Evolutionary conservation across 2,888 invertebrate genomes (phyloP).

Genomic region (Xestia c-nigrum): DNA sequence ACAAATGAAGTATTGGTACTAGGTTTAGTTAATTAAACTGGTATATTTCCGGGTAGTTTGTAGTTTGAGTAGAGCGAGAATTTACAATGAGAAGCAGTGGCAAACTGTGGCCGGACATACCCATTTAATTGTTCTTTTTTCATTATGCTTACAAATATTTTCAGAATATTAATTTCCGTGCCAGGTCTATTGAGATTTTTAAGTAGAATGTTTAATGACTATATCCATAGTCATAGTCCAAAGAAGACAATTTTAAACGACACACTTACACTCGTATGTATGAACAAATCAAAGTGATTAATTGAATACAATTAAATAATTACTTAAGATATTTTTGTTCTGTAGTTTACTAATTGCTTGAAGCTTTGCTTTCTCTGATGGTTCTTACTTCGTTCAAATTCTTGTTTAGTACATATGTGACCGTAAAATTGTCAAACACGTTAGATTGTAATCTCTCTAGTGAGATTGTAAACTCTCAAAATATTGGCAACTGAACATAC

Average conservation of each 20-base stretch:
- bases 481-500: no score
- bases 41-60: background rate
- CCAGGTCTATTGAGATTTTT: background rate
- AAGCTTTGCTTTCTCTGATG: background rate
- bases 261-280: background rate
- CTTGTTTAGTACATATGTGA: background rate
- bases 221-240: background rate
- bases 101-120: background rate
- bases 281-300: background rate
- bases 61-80: slow-evolving; percentile 4
- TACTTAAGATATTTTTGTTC: background rate
- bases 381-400: background rate
- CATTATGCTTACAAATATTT: background rate
- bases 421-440: no score
- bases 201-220: background rate
- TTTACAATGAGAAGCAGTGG: slow-evolving; percentile 41
- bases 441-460: no score
- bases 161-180: background rate
- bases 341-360: background rate
- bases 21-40: background rate
- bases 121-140: background rate
- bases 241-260: background rate
- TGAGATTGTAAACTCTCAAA: no score
- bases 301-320: background rate
- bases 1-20: background rate